A percentile compares a stretch with the other conserved stretches of the same genome.
Evolutionary conservation across 2,888 invertebrate genomes (phyloP).

Genomic region (Mimas tiliae): DNA sequence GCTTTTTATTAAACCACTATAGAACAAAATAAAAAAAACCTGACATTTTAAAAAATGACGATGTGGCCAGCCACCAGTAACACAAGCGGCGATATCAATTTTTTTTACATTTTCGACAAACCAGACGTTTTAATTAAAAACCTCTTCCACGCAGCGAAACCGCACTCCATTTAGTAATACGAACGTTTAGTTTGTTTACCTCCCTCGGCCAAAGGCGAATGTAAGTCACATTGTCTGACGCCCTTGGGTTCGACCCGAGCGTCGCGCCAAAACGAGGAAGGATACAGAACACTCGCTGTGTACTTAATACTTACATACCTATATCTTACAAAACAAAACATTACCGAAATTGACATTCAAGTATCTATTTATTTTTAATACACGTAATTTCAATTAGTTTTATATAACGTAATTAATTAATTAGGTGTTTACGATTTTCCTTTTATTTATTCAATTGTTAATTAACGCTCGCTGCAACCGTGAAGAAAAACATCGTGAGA

Average conservation of each 20-base stretch:
- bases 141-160: conserved; percentile 39
- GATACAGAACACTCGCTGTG: conserved; percentile 26
- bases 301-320: not conserved
- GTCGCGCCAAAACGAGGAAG: conserved; percentile 27
- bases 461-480: too few relatives aligned
- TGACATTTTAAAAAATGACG: not conserved
- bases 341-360: conserved; percentile 11
- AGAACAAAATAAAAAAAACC: not conserved
- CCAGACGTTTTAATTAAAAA: conserved; percentile 46
- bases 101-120: conserved; percentile 14
- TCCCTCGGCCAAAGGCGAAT: conserved; percentile 68
- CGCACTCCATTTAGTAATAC: conserved; percentile 42
- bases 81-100: not conserved
- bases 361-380: not conserved
- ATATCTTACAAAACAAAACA: not conserved
- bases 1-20: too few relatives aligned
- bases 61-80: not conserved
- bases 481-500: too few relatives aligned
- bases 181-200: conserved; percentile 67
- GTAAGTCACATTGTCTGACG: conserved; percentile 78
- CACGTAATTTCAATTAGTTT: not conserved
- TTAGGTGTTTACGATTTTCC: not conserved
- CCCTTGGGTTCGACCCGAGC: conserved; percentile 58
- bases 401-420: conserved; percentile 1
- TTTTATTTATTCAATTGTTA: not conserved